Conservation (phyloP, 1,140 invertebrate genomes). For the Drosophila asahinai region DNA sequence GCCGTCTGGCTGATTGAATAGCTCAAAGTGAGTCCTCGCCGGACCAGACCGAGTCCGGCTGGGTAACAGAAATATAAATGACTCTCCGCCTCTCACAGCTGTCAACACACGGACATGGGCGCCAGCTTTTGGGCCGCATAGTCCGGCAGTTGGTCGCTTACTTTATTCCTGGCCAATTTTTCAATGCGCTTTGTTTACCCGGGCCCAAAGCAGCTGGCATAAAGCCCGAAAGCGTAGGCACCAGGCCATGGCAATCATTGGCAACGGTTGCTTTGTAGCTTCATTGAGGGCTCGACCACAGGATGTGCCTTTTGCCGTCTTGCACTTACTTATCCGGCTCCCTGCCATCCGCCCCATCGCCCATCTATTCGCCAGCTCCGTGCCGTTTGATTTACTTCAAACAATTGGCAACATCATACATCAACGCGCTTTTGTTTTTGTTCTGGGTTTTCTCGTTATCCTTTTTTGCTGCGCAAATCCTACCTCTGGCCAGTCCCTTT, state of each 20-base stretch:
- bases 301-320: constrained; percentile 67
- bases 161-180: constrained; percentile 77
- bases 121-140: constrained; percentile 43
- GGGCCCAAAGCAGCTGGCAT: constrained; percentile 37
- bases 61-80: constrained; percentile 70
- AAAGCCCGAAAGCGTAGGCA: constrained; percentile 37
- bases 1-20: constrained; percentile 68
- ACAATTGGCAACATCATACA: constrained; percentile 83
- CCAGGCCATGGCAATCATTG: constrained; percentile 56
- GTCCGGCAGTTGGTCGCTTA: constrained; percentile 46
- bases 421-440: constrained; percentile 71
- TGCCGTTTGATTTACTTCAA: constrained; percentile 81
- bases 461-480: constrained; percentile 36
- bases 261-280: constrained; percentile 54
- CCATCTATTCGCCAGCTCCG: constrained; percentile 27
- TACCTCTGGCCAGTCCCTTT: constrained; percentile 6
- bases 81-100: constrained; percentile 46
- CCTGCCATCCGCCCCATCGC: constrained; percentile 13
- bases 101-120: constrained; percentile 53
- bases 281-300: constrained; percentile 51
- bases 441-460: constrained; percentile 43
- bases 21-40: constrained; percentile 36
- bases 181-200: constrained; percentile 75
- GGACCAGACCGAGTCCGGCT: neutral
- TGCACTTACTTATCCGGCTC: constrained; percentile 54